Percentiles rank a stretch among this genome's conserved stretches.
phyloP scores from a whole-genome alignment of 37 sponge, comb jelly and placozoan genomes.

The Agelas oroides region DNA sequence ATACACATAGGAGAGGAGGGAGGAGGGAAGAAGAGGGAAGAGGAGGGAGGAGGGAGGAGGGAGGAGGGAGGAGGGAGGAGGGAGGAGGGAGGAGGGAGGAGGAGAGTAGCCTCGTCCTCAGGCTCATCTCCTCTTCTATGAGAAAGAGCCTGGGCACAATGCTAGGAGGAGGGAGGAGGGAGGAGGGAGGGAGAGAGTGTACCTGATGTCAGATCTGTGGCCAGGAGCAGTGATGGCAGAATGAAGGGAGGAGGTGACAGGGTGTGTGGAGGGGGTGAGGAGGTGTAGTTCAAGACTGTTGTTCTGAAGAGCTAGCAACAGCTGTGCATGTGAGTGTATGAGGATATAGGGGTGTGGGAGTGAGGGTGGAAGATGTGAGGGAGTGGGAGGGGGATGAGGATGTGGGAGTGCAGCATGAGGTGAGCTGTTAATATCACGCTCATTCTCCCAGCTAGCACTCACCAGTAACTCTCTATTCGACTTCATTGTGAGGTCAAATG shows the following conservation, averaged over 20 bases:
- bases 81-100: neutral
- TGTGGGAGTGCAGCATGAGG: too few relatives aligned
- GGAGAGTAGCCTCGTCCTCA: too few relatives aligned
- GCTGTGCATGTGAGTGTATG: neutral
- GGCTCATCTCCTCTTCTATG: too few relatives aligned
- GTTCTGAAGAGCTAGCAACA: constrained; percentile 57
- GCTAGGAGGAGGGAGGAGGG: neutral
- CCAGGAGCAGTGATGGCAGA: constrained; percentile 45
- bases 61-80: constrained; percentile 3
- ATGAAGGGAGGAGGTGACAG: constrained; percentile 11
- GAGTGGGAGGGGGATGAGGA: neutral
- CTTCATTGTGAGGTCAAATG: constrained; percentile 25
- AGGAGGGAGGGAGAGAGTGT: neutral
- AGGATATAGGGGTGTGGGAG: too few relatives aligned
- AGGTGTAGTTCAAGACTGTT: constrained; percentile 54
- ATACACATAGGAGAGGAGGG: neutral
- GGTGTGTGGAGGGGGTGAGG: constrained; percentile 17
- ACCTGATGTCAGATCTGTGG: constrained; percentile 75
- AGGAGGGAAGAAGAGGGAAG: constrained; percentile 4
- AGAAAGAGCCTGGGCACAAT: neutral
- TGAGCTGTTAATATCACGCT: too few relatives aligned
- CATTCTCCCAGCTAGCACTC: too few relatives aligned
- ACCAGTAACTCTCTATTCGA: constrained; percentile 28
- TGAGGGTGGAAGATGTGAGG: too few relatives aligned
- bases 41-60: neutral